Evolutionary conservation across 2,888 invertebrate genomes (phyloP), one percentile per base, ranked within the genome.

Genomic region (Lepeophtheirus nordmannii): DNA sequence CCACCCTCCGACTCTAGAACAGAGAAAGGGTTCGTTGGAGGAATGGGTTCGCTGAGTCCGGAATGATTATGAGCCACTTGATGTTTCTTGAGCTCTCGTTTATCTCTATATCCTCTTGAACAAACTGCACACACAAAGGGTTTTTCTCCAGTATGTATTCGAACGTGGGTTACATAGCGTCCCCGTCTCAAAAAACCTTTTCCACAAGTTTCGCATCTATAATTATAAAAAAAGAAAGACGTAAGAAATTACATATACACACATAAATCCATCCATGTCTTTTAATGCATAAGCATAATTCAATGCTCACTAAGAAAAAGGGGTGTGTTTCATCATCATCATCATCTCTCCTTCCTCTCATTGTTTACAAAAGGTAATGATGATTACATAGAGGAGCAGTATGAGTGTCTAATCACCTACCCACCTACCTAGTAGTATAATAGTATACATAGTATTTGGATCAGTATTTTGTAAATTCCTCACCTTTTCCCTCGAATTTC

Each of bases 81-180:
- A 38, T 66, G 66, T 40, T 60, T 66, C 23, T 61, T 66, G 12
- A 66, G 60, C 60, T 66, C 66, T 22, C 59, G 41, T 37, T 23
- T 17, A 22, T 66, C 66, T 10, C 66, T 37, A 40, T 60, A 60
- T 11, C 66, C 66, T 11, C 66, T 39, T 17, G 58, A 58, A 53
- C 66, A 66, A 38, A 66, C 60, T 1, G 40, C 59, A 30, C 66
- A 66, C 9, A 66, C 66, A 23, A 66, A 66, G 11, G 66, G 66
- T 22, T 66, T 66, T 30, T 66, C 66, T 59, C 66, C 66, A 22
- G 66, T 66, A 58, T 66, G 66, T 38, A 66, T 66, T 10, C 66
- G 66, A 14, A 66, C 66, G 37, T 66, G 66, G 30, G 66, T 66
- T 22, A 66, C 58, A 37, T 66, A 66, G 22, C 66, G 59, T 30